Evolutionary conservation across 1,140 invertebrate genomes (phyloP).

Genomic region (Hyles vespertilio): DNA sequence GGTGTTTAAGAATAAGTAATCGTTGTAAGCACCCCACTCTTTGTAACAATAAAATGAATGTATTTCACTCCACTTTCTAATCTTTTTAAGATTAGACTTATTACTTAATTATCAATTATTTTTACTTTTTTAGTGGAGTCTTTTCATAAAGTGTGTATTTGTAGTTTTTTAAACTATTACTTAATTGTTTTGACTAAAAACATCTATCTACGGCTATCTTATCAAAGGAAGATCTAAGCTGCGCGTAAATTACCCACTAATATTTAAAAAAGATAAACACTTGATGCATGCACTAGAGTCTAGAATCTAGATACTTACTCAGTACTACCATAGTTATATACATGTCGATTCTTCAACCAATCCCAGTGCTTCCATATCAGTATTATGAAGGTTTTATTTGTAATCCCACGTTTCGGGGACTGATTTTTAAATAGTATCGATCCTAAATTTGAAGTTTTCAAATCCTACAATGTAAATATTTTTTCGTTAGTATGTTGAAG

Average conservation of each 20-base stretch:
- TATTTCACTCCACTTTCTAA: too few relatives aligned
- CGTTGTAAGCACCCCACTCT: too few relatives aligned
- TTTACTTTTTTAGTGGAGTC: slow-evolving; percentile 33
- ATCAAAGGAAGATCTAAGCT: too few relatives aligned
- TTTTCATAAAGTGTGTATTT: slow-evolving; percentile 4
- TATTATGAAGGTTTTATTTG: slow-evolving; percentile 34
- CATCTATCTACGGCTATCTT: too few relatives aligned
- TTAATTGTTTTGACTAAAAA: too few relatives aligned
- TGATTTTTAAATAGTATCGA: slow-evolving; percentile 40
- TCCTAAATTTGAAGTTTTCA: slow-evolving; percentile 46
- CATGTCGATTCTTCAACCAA: slow-evolving; percentile 42
- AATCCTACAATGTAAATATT: slow-evolving; percentile 32
- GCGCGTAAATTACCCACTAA: slow-evolving; percentile 5
- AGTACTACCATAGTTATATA: slow-evolving; percentile 29
- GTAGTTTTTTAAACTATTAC: too few relatives aligned
- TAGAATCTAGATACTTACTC: slow-evolving; percentile 25
- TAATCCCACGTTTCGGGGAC: slow-evolving; percentile 8
- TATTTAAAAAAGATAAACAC: slow-evolving; percentile 31
- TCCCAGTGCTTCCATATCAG: slow-evolving; percentile 55
- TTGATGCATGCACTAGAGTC: background rate
- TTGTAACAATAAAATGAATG: too few relatives aligned
- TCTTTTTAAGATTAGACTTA: too few relatives aligned
- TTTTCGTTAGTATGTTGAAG: too few relatives aligned
- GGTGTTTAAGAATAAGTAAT: too few relatives aligned
- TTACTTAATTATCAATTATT: slow-evolving; percentile 1